A percentile compares a stretch with the other conserved stretches of the same genome.
Conservation (phyloP, 2,888 invertebrate species). For the Lamproptera curius region DNA sequence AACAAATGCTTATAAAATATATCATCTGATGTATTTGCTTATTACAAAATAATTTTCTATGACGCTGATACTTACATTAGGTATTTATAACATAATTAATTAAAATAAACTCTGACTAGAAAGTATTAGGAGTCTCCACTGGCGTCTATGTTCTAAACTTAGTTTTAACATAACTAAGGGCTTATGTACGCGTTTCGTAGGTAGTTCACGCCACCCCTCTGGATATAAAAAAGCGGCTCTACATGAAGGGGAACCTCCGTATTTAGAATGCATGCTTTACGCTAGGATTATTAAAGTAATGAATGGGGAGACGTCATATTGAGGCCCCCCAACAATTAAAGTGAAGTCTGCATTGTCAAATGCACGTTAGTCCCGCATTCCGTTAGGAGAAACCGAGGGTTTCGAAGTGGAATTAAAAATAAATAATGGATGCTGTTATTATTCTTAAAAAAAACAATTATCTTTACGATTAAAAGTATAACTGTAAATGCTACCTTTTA, state of each 20-base stretch:
- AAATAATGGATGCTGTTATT: too few relatives aligned
- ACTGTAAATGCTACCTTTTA: too few relatives aligned
- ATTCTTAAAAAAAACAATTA: too few relatives aligned
- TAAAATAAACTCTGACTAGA: too few relatives aligned
- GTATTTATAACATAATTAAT: too few relatives aligned
- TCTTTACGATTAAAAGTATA: too few relatives aligned
- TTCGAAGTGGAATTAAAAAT: too few relatives aligned
- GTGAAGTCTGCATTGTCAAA: conserved; percentile 49
- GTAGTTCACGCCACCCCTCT: conserved; percentile 56
- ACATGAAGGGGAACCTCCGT: conserved; percentile 60
- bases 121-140: conserved; percentile 38
- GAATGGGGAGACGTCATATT: conserved; percentile 71
- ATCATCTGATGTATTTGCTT: too few relatives aligned
- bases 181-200: conserved; percentile 65
- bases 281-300: conserved; percentile 68
- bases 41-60: too few relatives aligned
- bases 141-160: conserved; percentile 39
- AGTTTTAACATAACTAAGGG: conserved; percentile 52
- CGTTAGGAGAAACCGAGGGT: too few relatives aligned
- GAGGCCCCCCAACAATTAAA: conserved; percentile 64
- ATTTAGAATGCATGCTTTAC: conserved; percentile 71
- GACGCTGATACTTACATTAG: too few relatives aligned
- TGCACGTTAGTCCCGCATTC: conserved; percentile 40
- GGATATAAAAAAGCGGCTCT: conserved; percentile 54
- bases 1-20: too few relatives aligned